phyloP scores from a whole-genome alignment of 92 coral and sea anemone genomes.

The Galaxea fascicularis region DNA sequence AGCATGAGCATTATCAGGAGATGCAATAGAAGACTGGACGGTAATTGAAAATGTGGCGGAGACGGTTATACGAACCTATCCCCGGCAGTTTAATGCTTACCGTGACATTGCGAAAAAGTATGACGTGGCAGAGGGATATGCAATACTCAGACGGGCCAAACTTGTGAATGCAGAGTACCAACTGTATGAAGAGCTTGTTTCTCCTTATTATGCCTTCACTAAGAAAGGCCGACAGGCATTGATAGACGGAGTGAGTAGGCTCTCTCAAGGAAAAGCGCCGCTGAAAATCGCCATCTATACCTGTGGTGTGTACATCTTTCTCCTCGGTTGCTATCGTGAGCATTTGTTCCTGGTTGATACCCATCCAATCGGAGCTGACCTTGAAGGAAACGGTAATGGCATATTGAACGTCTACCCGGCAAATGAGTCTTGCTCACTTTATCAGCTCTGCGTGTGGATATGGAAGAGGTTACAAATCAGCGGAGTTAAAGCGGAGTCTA shows the following conservation, averaged over 20 bases:
- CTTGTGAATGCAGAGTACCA: conserved; percentile 7
- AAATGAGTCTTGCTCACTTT: not conserved
- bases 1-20: too few species aligned
- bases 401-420: conserved; percentile 46
- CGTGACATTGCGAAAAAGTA: conserved; percentile 23
- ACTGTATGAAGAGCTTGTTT: conserved; percentile 19
- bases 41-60: too few species aligned
- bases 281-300: conserved; percentile 38
- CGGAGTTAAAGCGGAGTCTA: too few species aligned
- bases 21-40: too few species aligned
- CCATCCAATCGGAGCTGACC: conserved; percentile 32
- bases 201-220: conserved; percentile 31
- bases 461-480: too few species aligned
- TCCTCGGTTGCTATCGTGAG: conserved; percentile 22
- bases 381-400: conserved; percentile 61
- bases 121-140: conserved; percentile 30
- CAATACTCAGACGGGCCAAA: conserved; percentile 12
- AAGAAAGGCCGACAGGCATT: conserved; percentile 14
- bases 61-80: not conserved
- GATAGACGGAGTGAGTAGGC: not conserved
- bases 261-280: not conserved
- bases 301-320: conserved; percentile 48
- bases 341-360: conserved; percentile 44
- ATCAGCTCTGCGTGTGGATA: not conserved
- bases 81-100: conserved; percentile 25